Base-by-base conservation (phyloP, 2,888 invertebrate genomes). In the Dorcus parallelipipedus region DNA sequence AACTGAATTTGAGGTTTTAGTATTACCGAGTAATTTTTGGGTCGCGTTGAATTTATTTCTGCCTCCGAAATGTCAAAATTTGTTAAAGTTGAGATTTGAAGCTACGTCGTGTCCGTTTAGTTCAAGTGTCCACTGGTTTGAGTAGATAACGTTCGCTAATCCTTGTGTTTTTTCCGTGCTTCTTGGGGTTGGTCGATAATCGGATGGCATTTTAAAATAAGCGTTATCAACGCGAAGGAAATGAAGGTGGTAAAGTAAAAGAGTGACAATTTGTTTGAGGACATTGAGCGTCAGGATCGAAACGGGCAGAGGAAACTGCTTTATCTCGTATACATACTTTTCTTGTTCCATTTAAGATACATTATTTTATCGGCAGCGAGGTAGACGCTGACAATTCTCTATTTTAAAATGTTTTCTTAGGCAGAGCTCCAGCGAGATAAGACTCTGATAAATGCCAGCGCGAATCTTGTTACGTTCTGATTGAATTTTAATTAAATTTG, bases 401-500 rank as follows among this genome's bases (percentile, higher is more conserved):
- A 76, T 76, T 73, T 77, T 75, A 73, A 76, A 77, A 77, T 75
- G 77, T 76, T 76, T 78, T 77, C 76, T 77, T 76, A 76, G 73
- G 73, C 73, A 75, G 71, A 73, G 73, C 73, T 71, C 68, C 64
- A 67, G 67, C 63, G 66, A 76, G 78, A 78, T 78, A 77, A 77
- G 73, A 76, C 78, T 68, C 71, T 73, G 75, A 75, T 74, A 76
- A 76, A 76, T 73, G 73, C 72, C 71, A 67, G 63, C 69, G 71
- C 57, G 71, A 65, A 68, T 68, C 70, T 68, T 69, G 74, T 73
- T 73, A 73, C 74, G 70, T 75, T 77, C 74, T 78, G 78, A 78
- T 78, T 77, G 78, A 78, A 78, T 77, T 78, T 78, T 78, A 78
- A 78, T 78, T 78, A 78, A 78, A 78, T 77, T 67, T 76, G 70